phyloP scores from a whole-genome alignment of 1,140 invertebrate genomes.

The Vollenhovia emeryi region DNA sequence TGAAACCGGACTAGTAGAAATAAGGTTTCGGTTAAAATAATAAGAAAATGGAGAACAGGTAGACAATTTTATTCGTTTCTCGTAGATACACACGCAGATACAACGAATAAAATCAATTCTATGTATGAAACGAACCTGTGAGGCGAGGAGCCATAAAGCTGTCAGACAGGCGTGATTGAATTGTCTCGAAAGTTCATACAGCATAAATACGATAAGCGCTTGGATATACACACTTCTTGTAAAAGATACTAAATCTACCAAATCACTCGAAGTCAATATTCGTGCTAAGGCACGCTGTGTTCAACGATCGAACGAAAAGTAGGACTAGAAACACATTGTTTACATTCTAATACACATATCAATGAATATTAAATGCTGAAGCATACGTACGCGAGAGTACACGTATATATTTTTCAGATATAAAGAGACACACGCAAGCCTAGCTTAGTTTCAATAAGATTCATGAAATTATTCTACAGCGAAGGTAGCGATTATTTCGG shows the following conservation, averaged over 20 bases:
- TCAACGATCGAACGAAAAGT: slow-evolving; percentile 47
- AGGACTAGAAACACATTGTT: slow-evolving; percentile 75
- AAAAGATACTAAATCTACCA: slow-evolving; percentile 31
- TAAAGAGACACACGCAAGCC: slow-evolving; percentile 26
- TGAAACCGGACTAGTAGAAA: no score
- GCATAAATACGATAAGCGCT: slow-evolving; percentile 41
- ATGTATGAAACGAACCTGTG: background rate
- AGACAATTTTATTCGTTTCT: slow-evolving; percentile 25
- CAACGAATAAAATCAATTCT: slow-evolving; percentile 7
- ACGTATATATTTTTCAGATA: slow-evolving; percentile 2
- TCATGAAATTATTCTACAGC: background rate
- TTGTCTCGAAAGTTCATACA: background rate
- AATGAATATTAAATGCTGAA: slow-evolving; percentile 11
- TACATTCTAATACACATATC: slow-evolving; percentile 58
- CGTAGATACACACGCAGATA: background rate
- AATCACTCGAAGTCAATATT: slow-evolving; percentile 24
- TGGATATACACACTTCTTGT: background rate
- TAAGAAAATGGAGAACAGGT: background rate
- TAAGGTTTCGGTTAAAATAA: background rate
- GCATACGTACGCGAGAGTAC: background rate
- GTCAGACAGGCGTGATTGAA: background rate
- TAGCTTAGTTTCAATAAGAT: slow-evolving; percentile 19
- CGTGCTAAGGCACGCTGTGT: background rate
- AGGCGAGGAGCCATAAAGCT: background rate
- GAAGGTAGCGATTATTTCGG: background rate